These are phyloP conservation scores for Orestias chungarensis DNA, from an alignment of 2,797 vertebrate genomes.

Conservation along the genomic window DNA sequence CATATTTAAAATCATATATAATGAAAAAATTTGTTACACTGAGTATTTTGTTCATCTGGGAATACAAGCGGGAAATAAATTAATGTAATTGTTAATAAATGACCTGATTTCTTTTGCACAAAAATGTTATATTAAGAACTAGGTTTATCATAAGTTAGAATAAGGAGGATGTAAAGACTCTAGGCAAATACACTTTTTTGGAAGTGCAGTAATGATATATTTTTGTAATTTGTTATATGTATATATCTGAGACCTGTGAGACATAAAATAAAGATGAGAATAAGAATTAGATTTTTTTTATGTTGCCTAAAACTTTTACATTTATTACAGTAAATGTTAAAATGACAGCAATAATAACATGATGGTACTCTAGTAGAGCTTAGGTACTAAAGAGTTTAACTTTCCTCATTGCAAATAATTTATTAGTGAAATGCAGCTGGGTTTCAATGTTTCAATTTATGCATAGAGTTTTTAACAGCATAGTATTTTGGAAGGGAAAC, in stretches of 20 bases:
- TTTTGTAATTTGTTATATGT: background rate
- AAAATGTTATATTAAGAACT: background rate
- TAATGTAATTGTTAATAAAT: background rate
- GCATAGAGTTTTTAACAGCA: slow-evolving; percentile 32
- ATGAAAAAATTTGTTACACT: no score
- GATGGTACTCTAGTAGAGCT: background rate
- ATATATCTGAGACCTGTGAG: background rate
- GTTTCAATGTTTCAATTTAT: background rate
- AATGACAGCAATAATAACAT: background rate
- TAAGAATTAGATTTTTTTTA: background rate
- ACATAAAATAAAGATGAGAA: background rate
- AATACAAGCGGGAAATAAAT: background rate
- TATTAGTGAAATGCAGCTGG: background rate
- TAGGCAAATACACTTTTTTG: background rate
- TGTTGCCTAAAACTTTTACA: background rate
- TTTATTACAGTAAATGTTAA: background rate
- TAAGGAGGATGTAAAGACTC: background rate
- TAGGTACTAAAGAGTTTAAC: background rate
- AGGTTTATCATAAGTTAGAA: background rate
- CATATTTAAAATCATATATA: background rate
- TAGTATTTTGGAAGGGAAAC: slow-evolving; percentile 33
- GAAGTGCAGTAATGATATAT: background rate
- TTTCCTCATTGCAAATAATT: background rate
- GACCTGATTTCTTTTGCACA: background rate
- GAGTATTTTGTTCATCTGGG: background rate